Conservation (phyloP, 2,888 invertebrate genomes). For the Odiellus spinosus region DNA sequence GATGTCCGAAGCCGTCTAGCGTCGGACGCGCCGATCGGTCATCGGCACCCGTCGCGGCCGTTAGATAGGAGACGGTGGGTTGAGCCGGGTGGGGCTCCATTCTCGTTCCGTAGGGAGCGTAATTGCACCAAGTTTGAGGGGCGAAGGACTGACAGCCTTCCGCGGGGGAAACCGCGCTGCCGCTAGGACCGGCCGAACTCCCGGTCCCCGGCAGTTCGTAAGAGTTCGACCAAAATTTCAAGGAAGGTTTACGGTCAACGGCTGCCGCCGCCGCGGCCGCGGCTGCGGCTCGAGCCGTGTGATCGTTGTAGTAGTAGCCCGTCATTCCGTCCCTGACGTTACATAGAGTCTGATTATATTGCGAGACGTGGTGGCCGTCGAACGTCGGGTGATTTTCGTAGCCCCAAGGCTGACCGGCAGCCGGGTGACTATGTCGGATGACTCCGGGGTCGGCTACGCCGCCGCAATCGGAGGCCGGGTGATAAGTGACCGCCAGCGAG, state of each 20-base stretch:
- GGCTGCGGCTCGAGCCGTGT: conserved; percentile 3
- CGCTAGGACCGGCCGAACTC: conserved; percentile 9
- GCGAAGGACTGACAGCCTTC: conserved; percentile 16
- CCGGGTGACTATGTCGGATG: conserved; percentile 11
- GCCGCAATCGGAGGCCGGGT: conserved; percentile 14
- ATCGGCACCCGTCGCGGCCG: conserved; percentile 7
- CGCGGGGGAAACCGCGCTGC: conserved; percentile 12
- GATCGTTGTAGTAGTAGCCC: conserved; percentile 14
- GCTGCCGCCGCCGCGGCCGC: conserved; percentile 2
- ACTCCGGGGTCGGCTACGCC: conserved; percentile 10
- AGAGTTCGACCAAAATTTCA: conserved; percentile 17
- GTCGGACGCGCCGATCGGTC: conserved; percentile 11
- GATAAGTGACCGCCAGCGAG: conserved; percentile 14
- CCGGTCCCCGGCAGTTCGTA: conserved; percentile 13
- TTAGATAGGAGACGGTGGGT: conserved; percentile 13
- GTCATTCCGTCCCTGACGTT: conserved; percentile 11
- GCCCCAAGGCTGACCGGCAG: conserved; percentile 9
- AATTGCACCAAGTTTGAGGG: conserved; percentile 18
- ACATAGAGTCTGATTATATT: conserved; percentile 9
- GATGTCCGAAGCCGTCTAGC: conserved; percentile 13
- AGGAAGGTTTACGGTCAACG: conserved; percentile 11
- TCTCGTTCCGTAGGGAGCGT: conserved; percentile 15
- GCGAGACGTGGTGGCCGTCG: conserved; percentile 10
- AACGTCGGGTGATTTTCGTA: conserved; percentile 14
- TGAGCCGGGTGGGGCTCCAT: conserved; percentile 15